phyloP scores from a whole-genome alignment of 2,888 invertebrate genomes.

The Tetropium fuscum region DNA sequence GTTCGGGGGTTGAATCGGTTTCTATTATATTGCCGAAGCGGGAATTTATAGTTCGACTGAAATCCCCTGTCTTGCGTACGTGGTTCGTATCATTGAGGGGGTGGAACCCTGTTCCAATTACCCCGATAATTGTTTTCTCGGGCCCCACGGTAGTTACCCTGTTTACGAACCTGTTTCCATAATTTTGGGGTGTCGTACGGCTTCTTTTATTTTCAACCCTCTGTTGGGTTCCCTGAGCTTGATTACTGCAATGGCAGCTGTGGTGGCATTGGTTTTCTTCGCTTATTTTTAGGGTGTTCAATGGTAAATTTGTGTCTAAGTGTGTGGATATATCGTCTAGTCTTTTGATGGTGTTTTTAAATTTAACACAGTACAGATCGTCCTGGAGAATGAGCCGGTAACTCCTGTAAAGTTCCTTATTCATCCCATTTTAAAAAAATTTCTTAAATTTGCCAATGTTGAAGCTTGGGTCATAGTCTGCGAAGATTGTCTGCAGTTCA shows the following conservation, averaged over 20 bases:
- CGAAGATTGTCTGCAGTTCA: slow-evolving; percentile 18
- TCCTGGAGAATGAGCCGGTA: slow-evolving; percentile 17
- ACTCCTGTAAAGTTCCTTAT: slow-evolving; percentile 5
- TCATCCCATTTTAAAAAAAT: slow-evolving; percentile 18
- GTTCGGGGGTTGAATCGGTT: neutral
- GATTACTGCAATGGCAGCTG: no score
- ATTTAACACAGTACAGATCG: slow-evolving; percentile 14
- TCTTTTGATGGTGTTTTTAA: slow-evolving; percentile 16
- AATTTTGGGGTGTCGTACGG: neutral
- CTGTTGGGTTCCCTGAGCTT: neutral
- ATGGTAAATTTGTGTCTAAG: neutral
- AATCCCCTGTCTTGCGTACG: neutral
- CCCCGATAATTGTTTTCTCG: neutral
- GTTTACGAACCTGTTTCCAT: neutral
- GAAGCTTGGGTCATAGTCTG: neutral
- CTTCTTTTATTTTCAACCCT: neutral
- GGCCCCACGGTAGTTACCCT: neutral
- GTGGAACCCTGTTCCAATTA: neutral
- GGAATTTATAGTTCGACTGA: no score
- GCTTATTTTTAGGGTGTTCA: neutral
- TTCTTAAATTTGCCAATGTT: slow-evolving; percentile 18
- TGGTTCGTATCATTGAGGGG: neutral
- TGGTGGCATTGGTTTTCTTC: neutral
- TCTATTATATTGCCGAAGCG: no score
- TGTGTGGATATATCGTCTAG: slow-evolving; percentile 3